Evolutionary conservation across 2,113 vertebrate species (phyloP).

Genomic region (Aegithalos caudatus): DNA sequence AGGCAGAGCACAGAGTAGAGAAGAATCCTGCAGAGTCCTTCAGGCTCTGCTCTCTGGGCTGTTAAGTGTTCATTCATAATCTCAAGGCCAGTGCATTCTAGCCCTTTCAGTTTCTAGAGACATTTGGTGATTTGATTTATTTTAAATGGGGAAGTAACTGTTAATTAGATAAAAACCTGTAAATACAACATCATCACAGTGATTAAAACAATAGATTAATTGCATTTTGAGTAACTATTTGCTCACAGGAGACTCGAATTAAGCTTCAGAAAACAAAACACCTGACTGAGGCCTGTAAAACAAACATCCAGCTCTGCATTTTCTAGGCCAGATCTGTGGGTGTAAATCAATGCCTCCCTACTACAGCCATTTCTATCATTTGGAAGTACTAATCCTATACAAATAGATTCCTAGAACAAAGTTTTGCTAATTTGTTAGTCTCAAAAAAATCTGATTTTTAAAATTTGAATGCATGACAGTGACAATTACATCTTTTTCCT

Average conservation of each 20-base stretch:
- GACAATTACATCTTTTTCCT: background rate
- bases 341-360: background rate
- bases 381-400: background rate
- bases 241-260: background rate
- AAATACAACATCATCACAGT: background rate
- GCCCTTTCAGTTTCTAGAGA: background rate
- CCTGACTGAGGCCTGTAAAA: background rate
- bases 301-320: background rate
- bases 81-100: background rate
- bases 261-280: background rate
- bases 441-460: background rate
- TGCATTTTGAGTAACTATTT: background rate
- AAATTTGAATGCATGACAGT: background rate
- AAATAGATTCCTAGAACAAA: background rate
- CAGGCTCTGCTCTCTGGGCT: background rate
- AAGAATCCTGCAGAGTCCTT: background rate
- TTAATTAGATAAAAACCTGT: background rate
- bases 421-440: background rate
- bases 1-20: background rate
- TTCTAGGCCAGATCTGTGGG: background rate
- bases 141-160: background rate
- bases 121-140: background rate
- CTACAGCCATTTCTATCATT: background rate
- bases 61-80: background rate
- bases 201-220: background rate